Percentiles rank a stretch among this genome's conserved stretches.
Evolutionary conservation across 2,113 vertebrate species (phyloP).

Genomic region (Hucho hucho): DNA sequence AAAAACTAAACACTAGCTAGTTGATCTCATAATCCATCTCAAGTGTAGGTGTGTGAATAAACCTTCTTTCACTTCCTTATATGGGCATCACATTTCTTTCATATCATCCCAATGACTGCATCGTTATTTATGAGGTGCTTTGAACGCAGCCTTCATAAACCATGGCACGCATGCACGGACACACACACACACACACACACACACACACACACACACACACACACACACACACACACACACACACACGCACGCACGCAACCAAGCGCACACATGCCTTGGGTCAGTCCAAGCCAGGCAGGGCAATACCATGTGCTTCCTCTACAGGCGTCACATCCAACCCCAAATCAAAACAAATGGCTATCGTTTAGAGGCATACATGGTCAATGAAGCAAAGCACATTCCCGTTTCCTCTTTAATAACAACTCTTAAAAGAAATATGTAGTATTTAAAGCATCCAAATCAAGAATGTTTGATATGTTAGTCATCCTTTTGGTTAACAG

Average conservation of each 20-base stretch:
- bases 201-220: too few species aligned
- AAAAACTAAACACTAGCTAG: not conserved
- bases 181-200: too few species aligned
- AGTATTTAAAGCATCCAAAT: too few species aligned
- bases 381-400: not conserved
- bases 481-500: not conserved
- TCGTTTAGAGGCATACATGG: not conserved
- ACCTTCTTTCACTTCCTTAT: too few species aligned
- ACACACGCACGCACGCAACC: too few species aligned
- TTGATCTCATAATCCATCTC: not conserved
- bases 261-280: too few species aligned
- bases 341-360: not conserved
- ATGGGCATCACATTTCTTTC: too few species aligned
- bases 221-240: too few species aligned
- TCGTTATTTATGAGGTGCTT: too few species aligned
- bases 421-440: not conserved
- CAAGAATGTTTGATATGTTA: not conserved
- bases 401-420: not conserved
- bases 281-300: not conserved
- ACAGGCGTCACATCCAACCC: slow-evolving; percentile 7
- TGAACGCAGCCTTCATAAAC: too few species aligned
- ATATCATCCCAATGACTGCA: too few species aligned
- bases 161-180: too few species aligned
- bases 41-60: not conserved
- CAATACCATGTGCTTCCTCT: not conserved